Evolutionary conservation across 92 coral and sea anemone genomes (phyloP).

Genomic region (Parazoanthus atlanticus): DNA sequence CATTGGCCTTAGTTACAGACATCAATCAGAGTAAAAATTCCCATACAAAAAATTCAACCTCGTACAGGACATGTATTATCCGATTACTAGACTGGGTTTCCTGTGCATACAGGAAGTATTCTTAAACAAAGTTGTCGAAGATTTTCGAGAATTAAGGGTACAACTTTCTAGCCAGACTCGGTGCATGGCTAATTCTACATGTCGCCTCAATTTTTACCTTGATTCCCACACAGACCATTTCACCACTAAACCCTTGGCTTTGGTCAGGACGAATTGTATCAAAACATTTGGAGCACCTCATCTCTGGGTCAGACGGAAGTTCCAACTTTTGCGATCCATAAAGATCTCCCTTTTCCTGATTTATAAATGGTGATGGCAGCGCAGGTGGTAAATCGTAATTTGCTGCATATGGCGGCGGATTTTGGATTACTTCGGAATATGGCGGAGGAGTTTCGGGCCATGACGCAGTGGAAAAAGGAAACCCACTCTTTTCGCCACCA

Average conservation of each 20-base stretch:
- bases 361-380: constrained; percentile 68
- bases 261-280: constrained; percentile 86
- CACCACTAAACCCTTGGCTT: constrained; percentile 84
- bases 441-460: constrained; percentile 84
- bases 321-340: constrained; percentile 57
- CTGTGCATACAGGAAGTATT: too few relatives aligned
- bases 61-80: too few relatives aligned
- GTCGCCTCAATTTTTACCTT: constrained; percentile 57
- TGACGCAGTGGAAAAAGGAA: constrained; percentile 9
- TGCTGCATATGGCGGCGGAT: constrained; percentile 48
- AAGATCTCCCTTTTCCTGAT: constrained; percentile 69
- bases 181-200: neutral
- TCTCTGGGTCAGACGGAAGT: constrained; percentile 62
- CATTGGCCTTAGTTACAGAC: too few relatives aligned
- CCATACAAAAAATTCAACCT: too few relatives aligned
- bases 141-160: too few relatives aligned
- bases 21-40: too few relatives aligned
- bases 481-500: constrained; percentile 44
- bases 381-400: constrained; percentile 48
- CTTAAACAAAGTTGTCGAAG: too few relatives aligned
- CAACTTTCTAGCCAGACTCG: neutral
- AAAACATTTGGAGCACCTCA: constrained; percentile 91
- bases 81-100: too few relatives aligned
- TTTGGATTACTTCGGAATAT: constrained; percentile 62
- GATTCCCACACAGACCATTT: constrained; percentile 80